phyloP scores from a whole-genome alignment of 2,797 vertebrate genomes.

The Etheostoma nigrum region DNA sequence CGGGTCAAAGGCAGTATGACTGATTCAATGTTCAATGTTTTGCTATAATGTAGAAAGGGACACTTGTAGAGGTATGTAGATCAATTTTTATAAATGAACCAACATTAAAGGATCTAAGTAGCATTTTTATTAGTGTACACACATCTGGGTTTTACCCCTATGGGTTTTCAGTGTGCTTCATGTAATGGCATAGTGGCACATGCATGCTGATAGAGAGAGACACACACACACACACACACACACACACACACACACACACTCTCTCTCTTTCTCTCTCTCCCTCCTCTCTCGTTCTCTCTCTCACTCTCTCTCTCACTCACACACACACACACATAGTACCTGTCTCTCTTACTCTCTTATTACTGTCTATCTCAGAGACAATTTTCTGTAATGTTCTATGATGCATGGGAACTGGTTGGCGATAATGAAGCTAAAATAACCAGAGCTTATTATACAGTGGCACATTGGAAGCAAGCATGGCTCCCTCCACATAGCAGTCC shows the following conservation, averaged over 20 bases:
- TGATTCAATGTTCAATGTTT: slow-evolving; percentile 9
- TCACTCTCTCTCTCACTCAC: not conserved
- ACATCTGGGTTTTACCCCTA: slow-evolving; percentile 13
- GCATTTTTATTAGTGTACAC: slow-evolving; percentile 29
- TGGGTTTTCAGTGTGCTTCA: slow-evolving; percentile 16
- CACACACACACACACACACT: slow-evolving; percentile 7
- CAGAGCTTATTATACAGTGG: slow-evolving; percentile 70
- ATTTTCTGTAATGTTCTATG: slow-evolving; percentile 69
- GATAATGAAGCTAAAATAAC: slow-evolving; percentile 77
- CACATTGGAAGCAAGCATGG: slow-evolving; percentile 48
- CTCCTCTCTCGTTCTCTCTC: slow-evolving; percentile 15
- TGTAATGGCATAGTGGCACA: slow-evolving; percentile 34
- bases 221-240: slow-evolving; percentile 13
- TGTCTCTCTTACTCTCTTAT: slow-evolving; percentile 49
- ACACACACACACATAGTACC: slow-evolving; percentile 14
- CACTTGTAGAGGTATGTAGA: not conserved
- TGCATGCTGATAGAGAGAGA: slow-evolving; percentile 20
- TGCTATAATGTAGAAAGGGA: slow-evolving; percentile 20
- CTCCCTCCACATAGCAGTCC: slow-evolving; percentile 52
- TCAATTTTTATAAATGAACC: not conserved
- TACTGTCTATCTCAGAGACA: slow-evolving; percentile 64
- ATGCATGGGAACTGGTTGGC: slow-evolving; percentile 51
- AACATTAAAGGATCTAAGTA: slow-evolving; percentile 32
- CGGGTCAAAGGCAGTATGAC: not conserved
- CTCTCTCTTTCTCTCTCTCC: slow-evolving; percentile 40